These are phyloP conservation scores for Rhogogaster chlorosoma DNA, from an alignment of 2,888 invertebrate species.

Conservation along the genomic window DNA sequence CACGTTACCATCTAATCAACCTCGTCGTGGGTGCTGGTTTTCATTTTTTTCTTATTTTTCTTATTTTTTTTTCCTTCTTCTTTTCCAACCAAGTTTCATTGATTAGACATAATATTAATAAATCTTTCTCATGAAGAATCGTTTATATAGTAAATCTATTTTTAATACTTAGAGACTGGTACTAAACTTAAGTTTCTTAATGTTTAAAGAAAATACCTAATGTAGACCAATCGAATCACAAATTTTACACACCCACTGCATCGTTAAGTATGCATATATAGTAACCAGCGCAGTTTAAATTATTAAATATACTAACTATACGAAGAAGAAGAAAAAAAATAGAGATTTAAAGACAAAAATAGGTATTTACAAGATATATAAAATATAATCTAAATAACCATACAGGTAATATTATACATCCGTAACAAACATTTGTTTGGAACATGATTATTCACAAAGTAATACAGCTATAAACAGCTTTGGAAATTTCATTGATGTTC, in stretches of 20 bases:
- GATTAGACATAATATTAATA: background rate
- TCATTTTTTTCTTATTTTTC: background rate
- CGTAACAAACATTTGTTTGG: background rate
- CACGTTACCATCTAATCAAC: constrained; percentile 34
- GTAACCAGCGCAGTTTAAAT: constrained; percentile 39
- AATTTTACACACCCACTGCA: constrained; percentile 46
- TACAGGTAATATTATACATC: constrained; percentile 6
- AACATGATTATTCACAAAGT: constrained; percentile 32
- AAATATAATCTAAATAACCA: constrained; percentile 30
- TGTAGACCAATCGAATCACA: constrained; percentile 47
- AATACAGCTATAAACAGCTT: constrained; percentile 23
- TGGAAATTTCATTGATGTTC: constrained; percentile 2
- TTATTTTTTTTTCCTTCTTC: background rate
- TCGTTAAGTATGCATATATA: constrained; percentile 49
- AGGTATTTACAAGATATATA: constrained; percentile 37
- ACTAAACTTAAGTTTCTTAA: constrained; percentile 31
- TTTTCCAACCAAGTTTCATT: background rate
- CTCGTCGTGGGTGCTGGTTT: constrained; percentile 29
- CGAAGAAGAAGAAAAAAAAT: background rate
- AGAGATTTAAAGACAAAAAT: constrained; percentile 7
- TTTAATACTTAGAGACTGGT: constrained; percentile 35
- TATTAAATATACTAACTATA: constrained; percentile 27
- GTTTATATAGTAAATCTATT: constrained; percentile 23
- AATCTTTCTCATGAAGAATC: background rate
- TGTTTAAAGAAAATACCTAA: background rate